Evolutionary conservation across 2,797 vertebrate genomes (phyloP).

Genomic region (Tiaroga cobitis): DNA sequence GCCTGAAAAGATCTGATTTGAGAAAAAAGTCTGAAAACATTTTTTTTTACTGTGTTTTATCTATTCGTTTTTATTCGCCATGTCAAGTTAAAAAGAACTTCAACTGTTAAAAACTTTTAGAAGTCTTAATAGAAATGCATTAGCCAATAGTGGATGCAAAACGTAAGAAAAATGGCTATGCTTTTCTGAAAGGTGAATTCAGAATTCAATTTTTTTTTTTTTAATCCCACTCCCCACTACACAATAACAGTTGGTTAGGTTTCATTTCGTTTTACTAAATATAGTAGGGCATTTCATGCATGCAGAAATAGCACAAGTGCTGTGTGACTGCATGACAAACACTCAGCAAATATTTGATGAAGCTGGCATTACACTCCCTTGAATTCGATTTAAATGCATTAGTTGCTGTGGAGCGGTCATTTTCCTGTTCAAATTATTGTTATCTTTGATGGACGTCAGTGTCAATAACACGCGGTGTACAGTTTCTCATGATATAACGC

Average conservation of each 20-base stretch:
- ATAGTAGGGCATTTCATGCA: neutral
- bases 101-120: neutral
- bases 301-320: neutral
- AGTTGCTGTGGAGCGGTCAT: neutral
- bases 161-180: neutral
- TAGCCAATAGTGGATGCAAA: neutral
- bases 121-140: neutral
- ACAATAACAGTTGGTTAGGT: neutral
- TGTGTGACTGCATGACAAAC: neutral
- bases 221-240: neutral
- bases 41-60: no score
- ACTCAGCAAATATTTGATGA: neutral
- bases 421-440: constrained; percentile 3
- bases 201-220: no score
- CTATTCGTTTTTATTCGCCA: neutral
- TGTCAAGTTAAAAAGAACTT: neutral
- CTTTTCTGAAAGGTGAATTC: no score
- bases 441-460: constrained; percentile 10
- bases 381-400: neutral
- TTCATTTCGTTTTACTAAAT: neutral
- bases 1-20: neutral
- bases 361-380: neutral
- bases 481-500: constrained; percentile 18
- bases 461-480: constrained; percentile 1
- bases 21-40: neutral